Base-by-base conservation (phyloP, 2,888 invertebrate genomes). In the Diadegma fenestrale region DNA sequence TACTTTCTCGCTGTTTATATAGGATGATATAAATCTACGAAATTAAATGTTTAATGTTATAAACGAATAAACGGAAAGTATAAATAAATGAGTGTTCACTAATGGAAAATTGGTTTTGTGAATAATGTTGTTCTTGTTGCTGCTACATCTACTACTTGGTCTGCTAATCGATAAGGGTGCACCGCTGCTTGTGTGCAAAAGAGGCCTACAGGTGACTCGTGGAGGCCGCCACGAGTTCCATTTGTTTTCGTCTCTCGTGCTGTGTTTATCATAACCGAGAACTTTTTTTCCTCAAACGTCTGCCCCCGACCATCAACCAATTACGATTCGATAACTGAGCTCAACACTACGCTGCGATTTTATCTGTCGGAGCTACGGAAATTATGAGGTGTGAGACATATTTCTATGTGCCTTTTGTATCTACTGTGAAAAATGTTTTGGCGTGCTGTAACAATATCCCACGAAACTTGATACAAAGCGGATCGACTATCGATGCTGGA, bases 181-280 rank as follows among this genome's bases (percentile, higher is more conserved):
- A 82, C 14, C 79, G 79, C 54, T 71, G 66, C 66, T 79, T 76
- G 75, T 79, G 79, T 82, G 66, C 71, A 71, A 80, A 75, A 71
- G 72, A 82, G 85, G 85, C 79, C 85, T 82, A 85, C 85, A 85
- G 85, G 85, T 85, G 85, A 79, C 69, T 82, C 71, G 79, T 79
- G 77, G 54, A 75, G 54, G 79, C 75, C 54, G 61, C 45, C 66
- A 77, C 76, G 72, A 80, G 84, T 78, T 48, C 17, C 61, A 66
- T 80, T 77, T 80, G 77, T 84, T 84, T 81, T 84, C 45, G 37
- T 63, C 45, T 41, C 43, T 68, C 17, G 72, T 61, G 48, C 12
- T 30, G 22, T 19, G 17, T 72, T 43, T 61, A 43, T 61, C 61
- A 17, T 41, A 54, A 19, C 41, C 75, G 63, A 37, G 51, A 64